phyloP scores from a whole-genome alignment of 2,888 invertebrate species.

The Fragum whitleyi region DNA sequence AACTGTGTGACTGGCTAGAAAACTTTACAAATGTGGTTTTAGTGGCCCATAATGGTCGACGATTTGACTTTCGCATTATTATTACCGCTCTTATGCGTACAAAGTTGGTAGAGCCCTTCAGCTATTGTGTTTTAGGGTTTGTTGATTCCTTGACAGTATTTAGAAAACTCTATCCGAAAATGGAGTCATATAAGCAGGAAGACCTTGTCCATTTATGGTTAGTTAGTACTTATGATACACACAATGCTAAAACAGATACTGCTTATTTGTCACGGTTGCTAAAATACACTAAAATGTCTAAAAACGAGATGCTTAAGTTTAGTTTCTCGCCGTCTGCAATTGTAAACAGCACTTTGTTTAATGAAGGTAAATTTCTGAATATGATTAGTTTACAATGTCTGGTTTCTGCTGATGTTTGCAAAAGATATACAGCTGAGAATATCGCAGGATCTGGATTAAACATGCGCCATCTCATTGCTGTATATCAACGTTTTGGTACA shows the following conservation, averaged over 20 bases:
- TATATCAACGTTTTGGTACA: constrained; percentile 32
- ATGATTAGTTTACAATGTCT: constrained; percentile 15
- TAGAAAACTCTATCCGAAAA: constrained; percentile 31
- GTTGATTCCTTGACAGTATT: constrained; percentile 37
- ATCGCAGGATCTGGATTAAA: constrained; percentile 47
- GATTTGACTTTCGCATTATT: constrained; percentile 54
- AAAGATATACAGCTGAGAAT: constrained; percentile 39
- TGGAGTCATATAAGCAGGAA: constrained; percentile 35
- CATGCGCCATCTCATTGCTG: constrained; percentile 10
- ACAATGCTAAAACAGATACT: constrained; percentile 43
- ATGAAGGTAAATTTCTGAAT: constrained; percentile 26
- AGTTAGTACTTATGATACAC: constrained; percentile 39
- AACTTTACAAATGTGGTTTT: constrained; percentile 30
- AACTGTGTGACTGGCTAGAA: constrained; percentile 32
- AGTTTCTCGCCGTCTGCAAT: constrained; percentile 25
- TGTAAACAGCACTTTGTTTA: constrained; percentile 16
- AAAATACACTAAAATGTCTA: background rate
- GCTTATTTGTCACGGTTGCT: constrained; percentile 9
- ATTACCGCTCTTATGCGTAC: constrained; percentile 4
- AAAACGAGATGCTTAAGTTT: background rate
- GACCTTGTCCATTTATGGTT: constrained; percentile 29
- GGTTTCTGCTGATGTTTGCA: constrained; percentile 19
- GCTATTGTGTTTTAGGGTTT: constrained; percentile 26
- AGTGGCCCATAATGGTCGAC: constrained; percentile 49
- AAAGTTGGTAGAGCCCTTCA: background rate